Evolutionary conservation across 2,888 invertebrate genomes (phyloP).

Genomic region (Agrilus mali): DNA sequence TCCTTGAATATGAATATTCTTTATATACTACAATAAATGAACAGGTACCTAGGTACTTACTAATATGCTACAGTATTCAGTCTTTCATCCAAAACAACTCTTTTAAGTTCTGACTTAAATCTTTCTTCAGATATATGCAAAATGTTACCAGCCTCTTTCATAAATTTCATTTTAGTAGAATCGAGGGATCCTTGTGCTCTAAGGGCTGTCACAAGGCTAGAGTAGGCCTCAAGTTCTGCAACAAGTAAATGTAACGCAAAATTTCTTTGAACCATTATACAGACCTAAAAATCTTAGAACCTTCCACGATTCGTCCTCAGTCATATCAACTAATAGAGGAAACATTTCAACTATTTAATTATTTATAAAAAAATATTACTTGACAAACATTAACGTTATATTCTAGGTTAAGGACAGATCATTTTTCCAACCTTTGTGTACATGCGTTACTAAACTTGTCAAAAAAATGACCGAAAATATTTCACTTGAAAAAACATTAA

Average conservation of each 20-base stretch:
- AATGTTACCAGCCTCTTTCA: conserved; percentile 69
- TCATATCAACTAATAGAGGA: conserved; percentile 71
- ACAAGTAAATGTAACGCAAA: conserved; percentile 14
- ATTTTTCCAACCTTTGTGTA: too few species aligned
- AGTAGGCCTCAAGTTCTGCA: conserved; percentile 85
- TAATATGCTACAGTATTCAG: conserved; percentile 79
- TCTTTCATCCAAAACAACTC: conserved; percentile 86
- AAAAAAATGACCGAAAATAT: too few species aligned
- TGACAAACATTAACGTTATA: too few species aligned
- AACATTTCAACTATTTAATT: conserved; percentile 33
- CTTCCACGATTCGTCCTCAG: conserved; percentile 79
- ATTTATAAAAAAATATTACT: too few species aligned
- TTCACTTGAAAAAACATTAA: too few species aligned
- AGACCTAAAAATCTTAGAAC: conserved; percentile 77
- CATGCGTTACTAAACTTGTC: too few species aligned
- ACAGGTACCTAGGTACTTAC: conserved; percentile 48
- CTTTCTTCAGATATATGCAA: conserved; percentile 82
- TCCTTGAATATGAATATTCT: too few species aligned
- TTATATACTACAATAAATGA: background rate
- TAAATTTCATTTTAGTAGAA: conserved; percentile 68
- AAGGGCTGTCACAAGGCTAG: conserved; percentile 77
- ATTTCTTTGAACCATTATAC: conserved; percentile 6
- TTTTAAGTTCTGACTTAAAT: conserved; percentile 81
- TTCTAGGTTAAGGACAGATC: too few species aligned
- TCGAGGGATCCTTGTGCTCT: conserved; percentile 84